Evolutionary conservation across 2,113 vertebrate species (phyloP), one percentile per base, ranked within the genome.

Genomic region (Mobula birostris): DNA sequence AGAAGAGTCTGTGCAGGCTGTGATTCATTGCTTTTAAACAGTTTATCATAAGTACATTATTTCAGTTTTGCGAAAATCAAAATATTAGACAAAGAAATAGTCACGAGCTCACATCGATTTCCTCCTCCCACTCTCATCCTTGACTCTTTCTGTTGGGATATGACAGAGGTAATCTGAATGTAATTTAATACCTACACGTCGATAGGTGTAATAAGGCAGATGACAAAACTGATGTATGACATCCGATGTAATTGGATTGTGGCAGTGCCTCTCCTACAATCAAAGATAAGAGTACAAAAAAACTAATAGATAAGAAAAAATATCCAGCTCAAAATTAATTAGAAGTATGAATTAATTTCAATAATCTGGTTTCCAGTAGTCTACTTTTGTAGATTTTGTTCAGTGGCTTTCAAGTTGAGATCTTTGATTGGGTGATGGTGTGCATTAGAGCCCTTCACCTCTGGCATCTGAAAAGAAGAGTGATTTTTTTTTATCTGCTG

Each of bases 131-230:
- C 91, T 74, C 8, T 74, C 91, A 93, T 74, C 72, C 48, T 93
- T 48, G 9, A 29, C 91, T 93, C 21, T 93, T 21, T 48, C 70
- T 93, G 91, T 24, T 7, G 40, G 68, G 19, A 1, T 56, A 93
- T 76, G 32, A 72, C 27, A 93, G 68, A 74, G 68, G 32, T 36
- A 76, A 74, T 93, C 68, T 74, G 91, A 74, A 7, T 29, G 21
- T 40, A 93, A 74, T 27, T 40, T 93, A 93, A 56, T 72, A 93
- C 8, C 72, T 93, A 74, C 68, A 93, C 68, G 56, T 11, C 21
- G 36, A 93, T 93, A 70, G 88, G 48, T 93, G 68, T 48, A 93
- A 56, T 74, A 76, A 48, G 40, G 40, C 36, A 74, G 91, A 93
- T 40, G 36, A 76, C 91, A 93, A 36, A 24, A 32, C 66, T 72